Base-by-base conservation (phyloP, 1,140 invertebrate genomes). In the Psilanteris sp. region DNA sequence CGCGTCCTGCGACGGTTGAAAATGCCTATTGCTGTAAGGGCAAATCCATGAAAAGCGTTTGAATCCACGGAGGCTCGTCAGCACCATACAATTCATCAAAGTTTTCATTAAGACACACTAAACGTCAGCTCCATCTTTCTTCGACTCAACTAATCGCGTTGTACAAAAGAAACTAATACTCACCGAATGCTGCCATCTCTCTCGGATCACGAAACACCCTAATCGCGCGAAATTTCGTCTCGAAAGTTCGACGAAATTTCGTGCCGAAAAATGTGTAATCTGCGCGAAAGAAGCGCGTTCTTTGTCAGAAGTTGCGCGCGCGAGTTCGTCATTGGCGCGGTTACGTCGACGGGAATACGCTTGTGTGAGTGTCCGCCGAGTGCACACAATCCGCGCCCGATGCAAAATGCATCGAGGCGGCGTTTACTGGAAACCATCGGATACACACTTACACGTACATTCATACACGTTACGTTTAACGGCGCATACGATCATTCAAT, bases 261-360 rank as follows among this genome's bases (percentile, higher is more conserved):
- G 20, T 16, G 36, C 0, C 6, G 34, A 39, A 55, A 55, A 55
- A 27, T 16, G 50, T 36, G 34, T 39, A 24, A 54, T 54, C 32
- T 54, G 37, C 15, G 26, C 26, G 37, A 32, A 57, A 43, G 37
- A 57, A 57, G 34, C 18, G 37, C 26, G 37, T 14, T 44, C 26
- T 32, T 57, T 22, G 54, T 43, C 36, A 18, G 24, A 41, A 26
- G 36, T 43, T 57, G 54, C 37, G 54, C 54, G 54, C 37, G 37
- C 27, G 54, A 57, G 52, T 43, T 24, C 54, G 37, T 57, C 52
- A 57, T 43, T 57, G 52, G 37, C 13, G 37, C 37, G 52, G 37
- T 57, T 57, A 29, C 52, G 52, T 41, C 52, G 15, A 43, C 52
- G 26, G 4, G 24, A 22, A 36, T 24, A 14, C n/a, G 26, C 37